phyloP scores from a whole-genome alignment of 2,113 vertebrate species.

The Dendropsophus ebraccatus region DNA sequence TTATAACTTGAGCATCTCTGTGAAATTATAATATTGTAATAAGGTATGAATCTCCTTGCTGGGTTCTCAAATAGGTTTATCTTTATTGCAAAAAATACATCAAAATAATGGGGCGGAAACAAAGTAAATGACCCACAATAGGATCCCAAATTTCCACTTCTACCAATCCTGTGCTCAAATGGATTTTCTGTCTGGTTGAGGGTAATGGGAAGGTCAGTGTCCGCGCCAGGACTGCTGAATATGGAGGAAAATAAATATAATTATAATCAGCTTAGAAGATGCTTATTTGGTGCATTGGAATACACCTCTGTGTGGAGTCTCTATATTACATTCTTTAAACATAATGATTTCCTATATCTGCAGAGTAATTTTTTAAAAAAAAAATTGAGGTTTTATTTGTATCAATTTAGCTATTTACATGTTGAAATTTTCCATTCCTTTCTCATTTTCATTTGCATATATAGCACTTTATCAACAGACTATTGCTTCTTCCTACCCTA shows the following conservation, averaged over 20 bases:
- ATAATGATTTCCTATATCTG: background rate
- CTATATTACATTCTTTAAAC: background rate
- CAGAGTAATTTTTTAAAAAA: background rate
- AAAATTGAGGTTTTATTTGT: background rate
- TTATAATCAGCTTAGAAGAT: slow-evolving; percentile 11
- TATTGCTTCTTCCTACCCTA: background rate
- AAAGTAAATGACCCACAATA: slow-evolving; percentile 52
- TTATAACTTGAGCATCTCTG: slow-evolving; percentile 52
- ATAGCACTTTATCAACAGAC: background rate
- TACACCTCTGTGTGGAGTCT: background rate
- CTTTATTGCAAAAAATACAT: slow-evolving; percentile 53
- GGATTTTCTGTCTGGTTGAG: background rate
- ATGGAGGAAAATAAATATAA: background rate
- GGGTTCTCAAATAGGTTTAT: slow-evolving; percentile 50
- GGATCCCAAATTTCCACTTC: slow-evolving; percentile 22
- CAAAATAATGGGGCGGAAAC: slow-evolving; percentile 46
- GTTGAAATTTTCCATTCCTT: background rate
- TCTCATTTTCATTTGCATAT: background rate
- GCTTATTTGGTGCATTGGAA: background rate
- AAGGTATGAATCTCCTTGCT: slow-evolving; percentile 40
- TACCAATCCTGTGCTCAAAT: background rate
- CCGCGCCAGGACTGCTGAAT: background rate
- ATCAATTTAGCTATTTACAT: background rate
- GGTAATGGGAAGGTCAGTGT: slow-evolving; percentile 14
- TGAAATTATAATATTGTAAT: slow-evolving; percentile 56